Base-by-base conservation (phyloP, 2,888 invertebrate genomes). In the Cheilosia scutellata region DNA sequence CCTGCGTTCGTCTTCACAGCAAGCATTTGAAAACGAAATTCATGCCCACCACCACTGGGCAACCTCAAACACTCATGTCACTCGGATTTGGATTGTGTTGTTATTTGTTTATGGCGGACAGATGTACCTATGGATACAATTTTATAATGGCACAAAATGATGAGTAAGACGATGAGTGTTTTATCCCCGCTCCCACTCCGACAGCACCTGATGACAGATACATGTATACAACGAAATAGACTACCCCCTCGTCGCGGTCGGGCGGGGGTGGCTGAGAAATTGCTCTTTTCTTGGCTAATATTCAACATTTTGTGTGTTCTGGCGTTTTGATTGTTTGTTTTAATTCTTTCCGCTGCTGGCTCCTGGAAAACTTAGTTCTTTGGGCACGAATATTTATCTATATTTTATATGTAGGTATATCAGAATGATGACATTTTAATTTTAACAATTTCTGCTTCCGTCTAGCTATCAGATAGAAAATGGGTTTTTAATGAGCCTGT, bases 401-500 rank as follows among this genome's bases (percentile, higher is more conserved):
- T 47, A 0, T 47, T 6, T 44, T n/a, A 29, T 3, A 29, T 9
- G 9, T 33, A 9, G 2, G 20, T 37, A 0, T 74, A 20, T 74
- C 31, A 33, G 27, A 40, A 42, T 33, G 68, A 77, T 68, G 76
- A 77, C 68, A 68, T 60, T 68, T 60, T 68, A 58, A 68, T 76
- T 58, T 77, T 53, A 66, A 58, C 60, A 51, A 13, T 29, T 49
- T 65, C 37, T 27, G 65, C 40, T 58, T 75, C 66, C 66, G 58
- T 66, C 65, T 31, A 58, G 20, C 7, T 5, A 20, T 25, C 27
- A 16, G 20, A 49, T 60, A 62, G 31, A 68, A 47, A 77, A 77
- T 77, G 58, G 16, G 42, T 68, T 77, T 68, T 68, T 68, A 77
- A 77, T 77, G 76, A 68, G 68, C n/a, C 25, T 16, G 4, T 16